Percentiles rank a stretch among this genome's conserved stretches.
These are phyloP conservation scores for Tipula lateralis DNA, from an alignment of 2,888 invertebrate genomes.

Conservation along the genomic window DNA sequence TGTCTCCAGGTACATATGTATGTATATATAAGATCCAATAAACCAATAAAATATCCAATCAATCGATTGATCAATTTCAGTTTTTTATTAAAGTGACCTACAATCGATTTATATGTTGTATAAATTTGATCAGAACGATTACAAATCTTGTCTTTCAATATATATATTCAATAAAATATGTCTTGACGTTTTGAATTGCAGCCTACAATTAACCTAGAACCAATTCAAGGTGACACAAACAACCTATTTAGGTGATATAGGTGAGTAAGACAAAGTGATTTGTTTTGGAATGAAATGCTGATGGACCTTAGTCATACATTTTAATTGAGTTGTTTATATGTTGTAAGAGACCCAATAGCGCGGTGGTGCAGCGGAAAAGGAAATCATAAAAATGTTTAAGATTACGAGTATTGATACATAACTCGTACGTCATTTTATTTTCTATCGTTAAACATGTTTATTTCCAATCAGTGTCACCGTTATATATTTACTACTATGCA, in stretches of 20 bases:
- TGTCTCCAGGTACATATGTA: not conserved
- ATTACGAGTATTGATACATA: too few species aligned
- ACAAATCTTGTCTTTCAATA: not conserved
- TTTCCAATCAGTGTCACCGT: too few species aligned
- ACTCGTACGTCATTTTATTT: too few species aligned
- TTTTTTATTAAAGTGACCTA: not conserved
- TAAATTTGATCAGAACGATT: not conserved
- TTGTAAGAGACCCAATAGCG: not conserved
- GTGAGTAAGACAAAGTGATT: not conserved
- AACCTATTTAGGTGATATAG: not conserved
- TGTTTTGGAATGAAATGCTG: not conserved
- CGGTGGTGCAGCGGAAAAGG: not conserved
- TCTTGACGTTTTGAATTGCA: not conserved
- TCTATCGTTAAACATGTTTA: too few species aligned
- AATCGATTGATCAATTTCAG: not conserved
- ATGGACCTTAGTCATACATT: not conserved
- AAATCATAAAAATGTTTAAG: not conserved
- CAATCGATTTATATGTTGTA: not conserved
- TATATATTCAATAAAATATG: not conserved
- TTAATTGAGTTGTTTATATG: not conserved
- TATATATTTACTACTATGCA: too few species aligned
- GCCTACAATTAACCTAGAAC: constrained; percentile 24
- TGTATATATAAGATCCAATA: not conserved
- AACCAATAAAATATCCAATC: not conserved
- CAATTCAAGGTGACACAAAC: not conserved